phyloP scores from a whole-genome alignment of 2,113 vertebrate species.

The Progne subis region DNA sequence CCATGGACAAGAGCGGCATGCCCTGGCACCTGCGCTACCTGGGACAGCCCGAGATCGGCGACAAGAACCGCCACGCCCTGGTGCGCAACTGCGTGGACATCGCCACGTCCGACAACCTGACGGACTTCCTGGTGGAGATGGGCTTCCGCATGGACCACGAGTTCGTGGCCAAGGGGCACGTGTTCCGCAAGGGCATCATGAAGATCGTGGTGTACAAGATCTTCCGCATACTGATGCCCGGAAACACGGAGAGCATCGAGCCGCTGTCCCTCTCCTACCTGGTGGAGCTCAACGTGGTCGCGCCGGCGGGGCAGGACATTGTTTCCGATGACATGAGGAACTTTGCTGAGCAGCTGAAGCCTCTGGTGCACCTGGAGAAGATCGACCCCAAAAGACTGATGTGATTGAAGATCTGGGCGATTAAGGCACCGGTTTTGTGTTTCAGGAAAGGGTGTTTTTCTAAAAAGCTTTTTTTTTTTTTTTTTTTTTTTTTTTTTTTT shows the following conservation, averaged over 20 bases:
- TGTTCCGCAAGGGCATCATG: conserved; percentile 94
- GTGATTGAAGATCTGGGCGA: conserved; percentile 15
- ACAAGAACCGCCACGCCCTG: conserved; percentile 90
- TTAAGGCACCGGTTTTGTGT: background rate
- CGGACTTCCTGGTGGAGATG: conserved; percentile 95
- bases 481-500: too few relatives aligned
- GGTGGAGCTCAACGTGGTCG: conserved; percentile 80
- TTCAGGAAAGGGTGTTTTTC: background rate
- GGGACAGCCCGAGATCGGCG: conserved; percentile 94
- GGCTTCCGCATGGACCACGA: conserved; percentile 99
- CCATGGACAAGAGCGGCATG: conserved; percentile 83
- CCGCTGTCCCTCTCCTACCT: conserved; percentile 92
- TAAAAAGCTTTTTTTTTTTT: background rate
- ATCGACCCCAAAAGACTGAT: conserved; percentile 94
- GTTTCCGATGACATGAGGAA: conserved; percentile 95
- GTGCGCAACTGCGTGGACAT: conserved; percentile 97
- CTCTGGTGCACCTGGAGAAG: conserved; percentile 94
- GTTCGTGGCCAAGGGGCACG: conserved; percentile 91
- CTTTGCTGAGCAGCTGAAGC: conserved; percentile 95
- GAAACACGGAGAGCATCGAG: conserved; percentile 93
- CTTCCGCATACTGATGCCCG: conserved; percentile 89
- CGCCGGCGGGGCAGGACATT: conserved; percentile 73
- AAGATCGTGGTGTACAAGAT: conserved; percentile 95
- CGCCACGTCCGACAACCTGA: conserved; percentile 90
- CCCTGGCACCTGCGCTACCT: conserved; percentile 96